Conservation (phyloP, 2,888 invertebrate genomes). For the Sabellastarte sp. region DNA sequence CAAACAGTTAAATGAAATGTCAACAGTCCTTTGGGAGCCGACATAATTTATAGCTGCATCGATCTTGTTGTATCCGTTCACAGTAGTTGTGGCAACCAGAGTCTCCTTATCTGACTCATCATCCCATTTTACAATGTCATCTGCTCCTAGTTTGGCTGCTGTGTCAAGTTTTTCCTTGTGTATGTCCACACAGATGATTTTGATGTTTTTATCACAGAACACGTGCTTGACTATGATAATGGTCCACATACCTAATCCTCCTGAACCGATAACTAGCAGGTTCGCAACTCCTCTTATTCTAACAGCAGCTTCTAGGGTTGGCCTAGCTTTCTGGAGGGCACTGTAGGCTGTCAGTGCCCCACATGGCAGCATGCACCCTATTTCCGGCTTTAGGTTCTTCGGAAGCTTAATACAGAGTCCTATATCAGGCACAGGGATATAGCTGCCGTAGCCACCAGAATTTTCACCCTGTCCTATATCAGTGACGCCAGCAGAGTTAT, state of each 20-base stretch:
- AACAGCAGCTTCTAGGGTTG: slow-evolving; percentile 15
- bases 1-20: slow-evolving; percentile 8
- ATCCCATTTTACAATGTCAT: slow-evolving; percentile 17
- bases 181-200: slow-evolving; percentile 19
- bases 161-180: slow-evolving; percentile 8
- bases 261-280: slow-evolving; percentile 14
- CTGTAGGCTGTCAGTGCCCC: slow-evolving; percentile 15
- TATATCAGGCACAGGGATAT: slow-evolving; percentile 20
- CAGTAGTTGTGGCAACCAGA: slow-evolving; percentile 17
- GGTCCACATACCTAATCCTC: slow-evolving; percentile 21
- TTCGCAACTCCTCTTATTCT: slow-evolving; percentile 20
- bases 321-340: slow-evolving; percentile 11
- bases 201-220: slow-evolving; percentile 23
- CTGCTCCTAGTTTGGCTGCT: slow-evolving; percentile 13
- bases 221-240: slow-evolving; percentile 13
- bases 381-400: slow-evolving; percentile 12
- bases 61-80: slow-evolving; percentile 25
- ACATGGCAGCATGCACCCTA: slow-evolving; percentile 24
- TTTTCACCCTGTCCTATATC: slow-evolving; percentile 5
- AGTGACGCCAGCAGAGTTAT: not conserved
- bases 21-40: slow-evolving; percentile 7
- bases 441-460: slow-evolving; percentile 7
- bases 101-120: slow-evolving; percentile 4
- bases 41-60: slow-evolving; percentile 25
- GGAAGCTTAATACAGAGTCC: slow-evolving; percentile 13